phyloP scores from a whole-genome alignment of 2,797 vertebrate species.

The Lateolabrax maculatus region DNA sequence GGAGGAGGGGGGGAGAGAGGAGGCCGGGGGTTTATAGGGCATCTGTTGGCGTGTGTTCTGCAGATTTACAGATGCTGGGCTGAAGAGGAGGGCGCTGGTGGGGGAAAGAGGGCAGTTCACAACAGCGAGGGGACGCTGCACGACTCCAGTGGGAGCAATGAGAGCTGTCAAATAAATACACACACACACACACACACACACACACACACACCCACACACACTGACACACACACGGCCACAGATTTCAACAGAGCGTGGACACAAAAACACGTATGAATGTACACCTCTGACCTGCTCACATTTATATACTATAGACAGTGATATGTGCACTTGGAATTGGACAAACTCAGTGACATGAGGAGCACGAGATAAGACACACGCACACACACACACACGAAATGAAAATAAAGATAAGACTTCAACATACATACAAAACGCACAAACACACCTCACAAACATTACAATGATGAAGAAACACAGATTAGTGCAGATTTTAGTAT shows the following conservation, averaged over 20 bases:
- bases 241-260: constrained; percentile 32
- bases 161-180: constrained; percentile 61
- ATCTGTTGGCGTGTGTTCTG: constrained; percentile 69
- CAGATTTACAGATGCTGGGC: constrained; percentile 78
- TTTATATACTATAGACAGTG: constrained; percentile 51
- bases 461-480: constrained; percentile 7
- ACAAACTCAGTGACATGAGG: constrained; percentile 47
- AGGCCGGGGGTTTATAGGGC: constrained; percentile 71
- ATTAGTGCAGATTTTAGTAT: constrained; percentile 20
- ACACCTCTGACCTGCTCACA: constrained; percentile 52
- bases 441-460: background rate
- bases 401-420: background rate
- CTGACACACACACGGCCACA: constrained; percentile 2
- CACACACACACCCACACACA: constrained; percentile 29
- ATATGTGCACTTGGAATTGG: constrained; percentile 40
- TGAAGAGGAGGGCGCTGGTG: constrained; percentile 41
- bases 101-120: constrained; percentile 31
- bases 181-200: constrained; percentile 18
- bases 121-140: constrained; percentile 47
- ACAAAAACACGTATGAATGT: constrained; percentile 33
- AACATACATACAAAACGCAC: background rate
- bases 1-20: constrained; percentile 5
- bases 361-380: constrained; percentile 22
- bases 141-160: constrained; percentile 69
- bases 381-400: constrained; percentile 4